Percentiles rank a stretch among this genome's conserved stretches.
These are phyloP conservation scores for Lophius americanus DNA, from an alignment of 2,797 vertebrate species.

Conservation along the genomic window DNA sequence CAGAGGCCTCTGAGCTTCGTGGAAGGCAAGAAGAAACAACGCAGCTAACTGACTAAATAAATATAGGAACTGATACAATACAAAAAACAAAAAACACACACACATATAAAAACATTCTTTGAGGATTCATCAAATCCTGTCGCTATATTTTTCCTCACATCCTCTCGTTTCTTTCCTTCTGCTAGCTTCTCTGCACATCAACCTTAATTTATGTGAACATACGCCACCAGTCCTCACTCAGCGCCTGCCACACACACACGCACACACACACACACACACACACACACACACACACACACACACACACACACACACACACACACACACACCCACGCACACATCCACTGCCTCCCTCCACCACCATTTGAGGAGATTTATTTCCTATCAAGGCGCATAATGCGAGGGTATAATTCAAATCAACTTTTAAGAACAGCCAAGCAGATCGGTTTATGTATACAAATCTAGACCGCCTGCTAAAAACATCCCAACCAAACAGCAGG, in stretches of 20 bases:
- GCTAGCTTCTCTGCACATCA: conserved; percentile 47
- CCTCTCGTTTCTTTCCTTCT: conserved; percentile 25
- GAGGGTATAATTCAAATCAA: conserved; percentile 82
- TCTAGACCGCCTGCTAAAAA: conserved; percentile 55
- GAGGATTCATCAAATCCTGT: no score
- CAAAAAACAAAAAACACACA: conserved; percentile 12
- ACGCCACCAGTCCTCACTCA: conserved; percentile 60
- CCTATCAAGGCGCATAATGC: conserved; percentile 80
- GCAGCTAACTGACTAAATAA: conserved; percentile 22
- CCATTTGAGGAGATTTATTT: conserved; percentile 84
- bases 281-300: conserved; percentile 36
- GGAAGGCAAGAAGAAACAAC: conserved; percentile 30
- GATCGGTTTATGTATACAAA: conserved; percentile 72
- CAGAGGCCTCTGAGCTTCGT: conserved; percentile 71
- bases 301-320: conserved; percentile 13
- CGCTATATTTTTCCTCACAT: conserved; percentile 21
- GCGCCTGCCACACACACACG: conserved; percentile 9
- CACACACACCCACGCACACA: conserved; percentile 32
- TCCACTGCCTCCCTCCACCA: conserved; percentile 60
- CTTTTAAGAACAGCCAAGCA: conserved; percentile 75
- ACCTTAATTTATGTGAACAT: conserved; percentile 84
- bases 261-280: conserved; percentile 35
- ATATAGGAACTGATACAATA: conserved; percentile 25
- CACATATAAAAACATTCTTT: no score
- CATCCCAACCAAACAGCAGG: conserved; percentile 46